phyloP scores from a whole-genome alignment of 1,140 invertebrate species.

The Bicyclus anynana region DNA sequence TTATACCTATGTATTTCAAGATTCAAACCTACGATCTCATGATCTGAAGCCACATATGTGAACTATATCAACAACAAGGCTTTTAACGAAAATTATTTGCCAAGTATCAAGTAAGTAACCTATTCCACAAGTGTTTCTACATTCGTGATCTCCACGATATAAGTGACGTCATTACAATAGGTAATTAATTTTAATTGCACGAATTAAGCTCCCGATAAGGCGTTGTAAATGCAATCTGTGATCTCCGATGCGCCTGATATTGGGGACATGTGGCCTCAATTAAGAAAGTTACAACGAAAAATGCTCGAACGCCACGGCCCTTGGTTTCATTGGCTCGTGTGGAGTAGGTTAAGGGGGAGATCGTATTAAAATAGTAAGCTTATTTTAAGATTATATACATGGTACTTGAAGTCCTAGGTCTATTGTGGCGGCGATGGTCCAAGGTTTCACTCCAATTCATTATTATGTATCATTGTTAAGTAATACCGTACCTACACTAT shows the following conservation, averaged over 20 bases:
- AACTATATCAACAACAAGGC: too few species aligned
- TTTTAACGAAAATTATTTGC: too few species aligned
- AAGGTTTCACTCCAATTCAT: too few species aligned
- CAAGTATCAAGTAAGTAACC: too few species aligned
- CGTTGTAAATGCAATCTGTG: neutral
- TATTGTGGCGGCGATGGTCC: too few species aligned
- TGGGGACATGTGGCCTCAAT: constrained; percentile 48
- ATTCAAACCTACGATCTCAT: too few species aligned
- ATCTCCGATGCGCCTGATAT: constrained; percentile 8
- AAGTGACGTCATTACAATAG: neutral
- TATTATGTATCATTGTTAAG: too few species aligned
- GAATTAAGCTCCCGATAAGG: neutral
- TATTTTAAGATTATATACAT: too few species aligned
- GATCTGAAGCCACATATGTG: too few species aligned
- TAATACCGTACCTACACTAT: too few species aligned
- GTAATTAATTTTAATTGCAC: constrained; percentile 2
- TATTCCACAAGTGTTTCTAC: neutral
- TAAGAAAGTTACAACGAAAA: constrained; percentile 40
- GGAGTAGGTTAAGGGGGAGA: constrained; percentile 40
- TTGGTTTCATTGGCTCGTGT: constrained; percentile 36
- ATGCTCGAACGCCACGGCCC: constrained; percentile 24
- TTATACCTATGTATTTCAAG: too few species aligned
- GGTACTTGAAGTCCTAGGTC: too few species aligned
- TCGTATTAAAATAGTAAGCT: neutral
- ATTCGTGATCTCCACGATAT: neutral